Percentiles rank a stretch among this genome's conserved stretches.
phyloP scores from a whole-genome alignment of 2,888 invertebrate genomes.

The Oxyscelio sp. region DNA sequence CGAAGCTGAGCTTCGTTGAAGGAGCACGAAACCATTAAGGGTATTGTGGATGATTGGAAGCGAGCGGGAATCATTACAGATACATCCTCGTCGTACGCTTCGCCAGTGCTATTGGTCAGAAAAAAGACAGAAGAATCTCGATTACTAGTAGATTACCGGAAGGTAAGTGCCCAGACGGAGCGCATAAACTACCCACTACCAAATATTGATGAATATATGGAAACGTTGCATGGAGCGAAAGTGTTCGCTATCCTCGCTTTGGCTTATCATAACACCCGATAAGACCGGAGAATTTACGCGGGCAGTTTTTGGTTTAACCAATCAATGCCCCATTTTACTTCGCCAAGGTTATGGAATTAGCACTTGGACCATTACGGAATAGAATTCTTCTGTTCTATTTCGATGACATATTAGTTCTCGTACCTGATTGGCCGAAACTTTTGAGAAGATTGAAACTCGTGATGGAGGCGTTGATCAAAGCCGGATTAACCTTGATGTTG shows the following conservation, averaged over 20 bases:
- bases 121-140: constrained; percentile 62
- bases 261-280: no score
- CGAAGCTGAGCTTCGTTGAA: background rate
- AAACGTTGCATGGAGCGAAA: no score
- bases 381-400: constrained; percentile 34
- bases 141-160: constrained; percentile 63
- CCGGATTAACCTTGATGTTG: constrained; percentile 8
- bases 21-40: constrained; percentile 20
- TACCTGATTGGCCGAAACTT: constrained; percentile 9
- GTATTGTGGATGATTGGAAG: constrained; percentile 28
- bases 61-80: constrained; percentile 19
- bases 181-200: no score
- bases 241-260: no score
- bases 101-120: constrained; percentile 12
- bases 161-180: no score
- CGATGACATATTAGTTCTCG: background rate
- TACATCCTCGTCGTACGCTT: constrained; percentile 18
- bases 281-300: no score
- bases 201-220: no score
- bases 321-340: constrained; percentile 38
- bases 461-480: constrained; percentile 3
- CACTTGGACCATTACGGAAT: no score
- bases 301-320: no score
- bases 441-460: background rate
- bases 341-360: no score